Percentiles rank a stretch among this genome's conserved stretches.
Conservation (phyloP, 1,140 invertebrate genomes). For the Belonocnema kinseyi region DNA sequence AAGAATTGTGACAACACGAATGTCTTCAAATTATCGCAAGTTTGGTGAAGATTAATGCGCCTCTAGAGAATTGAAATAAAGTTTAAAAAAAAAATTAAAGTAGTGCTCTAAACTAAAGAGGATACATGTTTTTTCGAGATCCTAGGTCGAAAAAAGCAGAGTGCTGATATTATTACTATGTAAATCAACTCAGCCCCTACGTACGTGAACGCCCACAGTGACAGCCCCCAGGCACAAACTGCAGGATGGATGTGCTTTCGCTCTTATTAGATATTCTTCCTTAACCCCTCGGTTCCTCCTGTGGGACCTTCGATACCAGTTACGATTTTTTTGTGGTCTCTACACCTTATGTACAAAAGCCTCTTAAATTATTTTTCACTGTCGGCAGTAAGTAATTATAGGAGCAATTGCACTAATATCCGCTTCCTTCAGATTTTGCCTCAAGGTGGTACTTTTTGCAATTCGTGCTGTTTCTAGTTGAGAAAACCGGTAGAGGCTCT, state of each 20-base stretch:
- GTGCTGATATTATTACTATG: slow-evolving; percentile 74
- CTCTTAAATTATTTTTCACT: slow-evolving; percentile 49
- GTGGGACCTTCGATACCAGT: slow-evolving; percentile 54
- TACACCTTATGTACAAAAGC: slow-evolving; percentile 31
- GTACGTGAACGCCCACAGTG: slow-evolving; percentile 70
- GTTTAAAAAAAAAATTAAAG: no score
- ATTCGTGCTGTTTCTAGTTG: neutral
- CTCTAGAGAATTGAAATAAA: no score
- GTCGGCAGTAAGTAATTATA: slow-evolving; percentile 52
- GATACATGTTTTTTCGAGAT: neutral
- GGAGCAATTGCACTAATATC: slow-evolving; percentile 44
- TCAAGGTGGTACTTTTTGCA: neutral
- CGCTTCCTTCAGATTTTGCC: slow-evolving; percentile 28
- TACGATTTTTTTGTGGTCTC: slow-evolving; percentile 38
- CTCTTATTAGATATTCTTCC: slow-evolving; percentile 72
- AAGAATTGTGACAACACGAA: no score
- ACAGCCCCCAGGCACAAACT: slow-evolving; percentile 67
- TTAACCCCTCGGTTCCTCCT: slow-evolving; percentile 50
- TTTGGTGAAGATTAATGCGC: no score
- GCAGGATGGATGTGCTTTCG: slow-evolving; percentile 70
- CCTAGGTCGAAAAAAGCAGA: slow-evolving; percentile 40
- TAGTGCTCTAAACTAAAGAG: neutral
- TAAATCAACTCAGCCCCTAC: slow-evolving; percentile 69
- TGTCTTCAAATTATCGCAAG: no score
- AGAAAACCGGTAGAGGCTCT: neutral